Evolutionary conservation across 2,888 invertebrate genomes (phyloP).

Genomic region (Spisula solida): DNA sequence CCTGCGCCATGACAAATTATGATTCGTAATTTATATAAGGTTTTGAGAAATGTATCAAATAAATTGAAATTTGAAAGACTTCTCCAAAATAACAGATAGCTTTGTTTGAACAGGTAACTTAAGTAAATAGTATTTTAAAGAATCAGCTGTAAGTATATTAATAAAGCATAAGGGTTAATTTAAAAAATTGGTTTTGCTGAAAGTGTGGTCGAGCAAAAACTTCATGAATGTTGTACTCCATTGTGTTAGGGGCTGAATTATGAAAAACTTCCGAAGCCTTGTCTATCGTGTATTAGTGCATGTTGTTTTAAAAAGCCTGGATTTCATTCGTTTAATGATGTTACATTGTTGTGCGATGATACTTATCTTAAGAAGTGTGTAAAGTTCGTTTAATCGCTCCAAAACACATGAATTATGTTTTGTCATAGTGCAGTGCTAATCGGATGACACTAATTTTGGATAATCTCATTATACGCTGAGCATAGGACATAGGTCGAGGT

Average conservation of each 20-base stretch:
- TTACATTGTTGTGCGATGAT: too few species aligned
- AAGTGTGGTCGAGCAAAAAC: too few species aligned
- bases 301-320: too few species aligned
- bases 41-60: neutral
- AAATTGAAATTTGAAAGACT: neutral
- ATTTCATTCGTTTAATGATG: too few species aligned
- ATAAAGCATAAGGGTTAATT: neutral
- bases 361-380: too few species aligned
- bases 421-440: neutral
- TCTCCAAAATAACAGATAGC: neutral
- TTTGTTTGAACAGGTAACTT: neutral
- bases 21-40: neutral
- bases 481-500: neutral
- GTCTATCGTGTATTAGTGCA: too few species aligned
- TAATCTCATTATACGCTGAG: neutral
- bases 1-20: neutral
- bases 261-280: too few species aligned
- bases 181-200: too few species aligned
- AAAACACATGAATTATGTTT: neutral
- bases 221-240: too few species aligned
- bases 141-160: neutral
- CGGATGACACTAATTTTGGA: neutral
- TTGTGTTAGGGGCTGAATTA: too few species aligned
- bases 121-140: neutral
- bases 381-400: too few species aligned